phyloP scores from a whole-genome alignment of 2,113 vertebrate species.

The Prinia subflava region DNA sequence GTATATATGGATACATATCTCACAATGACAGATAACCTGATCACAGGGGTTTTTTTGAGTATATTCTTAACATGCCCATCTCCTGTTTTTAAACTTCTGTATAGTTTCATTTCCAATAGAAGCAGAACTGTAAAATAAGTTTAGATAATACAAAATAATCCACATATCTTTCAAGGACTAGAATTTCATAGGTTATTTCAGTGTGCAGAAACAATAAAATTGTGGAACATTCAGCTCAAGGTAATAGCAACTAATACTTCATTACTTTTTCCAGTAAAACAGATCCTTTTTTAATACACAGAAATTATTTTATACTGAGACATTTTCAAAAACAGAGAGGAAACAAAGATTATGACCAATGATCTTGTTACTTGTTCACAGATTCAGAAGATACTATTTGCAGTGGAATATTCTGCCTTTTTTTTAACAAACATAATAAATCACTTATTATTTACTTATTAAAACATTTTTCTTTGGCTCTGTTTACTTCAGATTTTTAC shows the following conservation, averaged over 20 bases:
- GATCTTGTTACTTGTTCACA: not conserved
- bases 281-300: not conserved
- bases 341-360: not conserved
- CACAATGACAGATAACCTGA: not conserved
- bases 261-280: not conserved
- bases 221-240: not conserved
- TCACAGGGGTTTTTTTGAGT: not conserved
- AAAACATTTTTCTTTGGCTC: not conserved
- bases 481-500: not conserved
- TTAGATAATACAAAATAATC: not conserved
- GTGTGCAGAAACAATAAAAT: not conserved
- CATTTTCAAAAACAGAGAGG: not conserved
- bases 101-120: not conserved
- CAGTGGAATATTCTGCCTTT: not conserved
- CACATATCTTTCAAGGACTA: not conserved
- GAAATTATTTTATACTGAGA: not conserved
- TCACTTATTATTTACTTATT: not conserved
- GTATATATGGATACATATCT: not conserved
- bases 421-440: not conserved
- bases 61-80: not conserved
- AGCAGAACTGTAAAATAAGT: not conserved
- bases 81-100: not conserved
- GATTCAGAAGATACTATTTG: not conserved
- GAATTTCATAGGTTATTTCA: not conserved
- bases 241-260: not conserved